Base-by-base conservation (phyloP, 2,797 vertebrate genomes). In the Pyrrhura leucotis region DNA sequence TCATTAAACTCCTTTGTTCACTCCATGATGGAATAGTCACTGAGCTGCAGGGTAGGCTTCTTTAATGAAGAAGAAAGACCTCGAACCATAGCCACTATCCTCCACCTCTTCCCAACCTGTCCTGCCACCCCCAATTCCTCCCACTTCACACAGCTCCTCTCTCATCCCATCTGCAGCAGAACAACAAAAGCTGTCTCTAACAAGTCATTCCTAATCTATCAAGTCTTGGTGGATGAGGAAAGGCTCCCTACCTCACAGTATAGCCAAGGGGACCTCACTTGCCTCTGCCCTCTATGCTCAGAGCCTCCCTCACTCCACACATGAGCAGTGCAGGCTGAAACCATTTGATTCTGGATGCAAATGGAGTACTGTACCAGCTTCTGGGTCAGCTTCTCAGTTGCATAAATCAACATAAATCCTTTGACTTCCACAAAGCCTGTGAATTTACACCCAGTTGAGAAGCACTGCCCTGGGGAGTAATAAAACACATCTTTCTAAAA, bases 1-100 rank as follows among this genome's bases (percentile, higher is more conserved):
- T 97, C 98, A 99, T 99, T 99, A 99, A 98, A 96, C 95, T 97
- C 97, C 98, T 98, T 97, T 98, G 97, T 98, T 98, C 98, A 93
- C 96, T 97, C 95, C 95, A 96, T 97, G 98, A 98, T 96, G 97
- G 96, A 98, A 59, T 6, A 90, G 86, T 66, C 22, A 51, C 74
- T 61, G 80, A 96, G 72, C 80, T 90, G 28, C 50, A 89, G 78
- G 89, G 76, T 84, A 94, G 83, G 58, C 42, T 75, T 77, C 66
- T 91, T 74, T 94, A 93, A 95, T 80, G 89, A 94, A 95, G 94
- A 91, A 93, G 74, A 93, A 82, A 96, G 93, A 96, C 90, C 91
- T 97, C 98, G 96, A 98, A 97, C 91, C 79, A 47, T 13, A 85
- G 93, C 66, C 48, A 31, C 54, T 66, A 88, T 61, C 88, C 59